Evolutionary conservation across 2,888 invertebrate species (phyloP), one percentile per base, ranked within the genome.

Genomic region (Mesorhabditis spiculigera): DNA sequence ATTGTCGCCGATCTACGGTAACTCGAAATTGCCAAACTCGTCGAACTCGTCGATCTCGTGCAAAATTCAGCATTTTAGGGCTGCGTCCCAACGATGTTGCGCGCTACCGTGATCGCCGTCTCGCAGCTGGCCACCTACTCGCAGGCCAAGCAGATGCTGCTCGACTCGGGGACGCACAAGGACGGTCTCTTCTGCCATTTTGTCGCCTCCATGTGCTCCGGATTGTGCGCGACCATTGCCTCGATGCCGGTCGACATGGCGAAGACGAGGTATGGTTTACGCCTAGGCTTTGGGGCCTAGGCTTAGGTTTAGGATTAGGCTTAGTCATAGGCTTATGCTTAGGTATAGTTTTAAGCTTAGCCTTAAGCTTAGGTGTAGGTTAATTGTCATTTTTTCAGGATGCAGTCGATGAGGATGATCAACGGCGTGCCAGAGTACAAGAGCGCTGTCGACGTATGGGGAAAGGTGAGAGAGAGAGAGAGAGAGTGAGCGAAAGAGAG

Each of bases 171-270:
- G 41, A 16, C 28, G 6, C 13, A 3, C 41, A 13, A 75, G n/a
- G 89, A 90, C 72, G 88, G 93, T 75, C 92, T 97, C 75, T 87
- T 90, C 75, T 89, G 93, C 65, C 69, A 69, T 43, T 66, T 69
- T n/a, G 61, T 45, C 4, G 65, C 69, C 16, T 66, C 69, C 28
- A 66, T 69, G 66, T 91, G 95, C 77, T 94, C 95, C 68, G 97
- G 96, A 2, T 90, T 97, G 28, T 90, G 95, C 76, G 97, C 96
- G 68, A 96, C 97, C 41, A 91, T 92, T 66, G 93, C 94, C 8
- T 96, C 95, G 0, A 94, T 97, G 94, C 97, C 97, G 0, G 93
- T 97, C n/a, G 96, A 97, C 87, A 96, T 97, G 86, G 94, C 94
- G 69, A 97, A 97, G 88, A 97, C 97, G 4, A 92, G 93, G 93